Evolutionary conservation across 2,113 vertebrate species (phyloP).

Genomic region (Aythya baeri): DNA sequence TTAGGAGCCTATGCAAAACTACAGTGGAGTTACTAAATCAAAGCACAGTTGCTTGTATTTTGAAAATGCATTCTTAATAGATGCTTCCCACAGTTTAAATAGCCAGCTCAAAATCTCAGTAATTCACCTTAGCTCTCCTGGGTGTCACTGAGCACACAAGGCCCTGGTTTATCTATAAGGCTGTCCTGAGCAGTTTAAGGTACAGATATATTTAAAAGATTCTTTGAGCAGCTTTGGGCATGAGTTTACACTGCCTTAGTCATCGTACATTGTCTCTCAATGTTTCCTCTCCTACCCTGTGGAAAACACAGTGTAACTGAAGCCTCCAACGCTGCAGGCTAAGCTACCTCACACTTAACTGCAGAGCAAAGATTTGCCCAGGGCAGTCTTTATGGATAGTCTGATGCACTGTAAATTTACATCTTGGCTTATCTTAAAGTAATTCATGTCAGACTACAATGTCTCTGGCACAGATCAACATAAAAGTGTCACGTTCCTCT

Average conservation of each 20-base stretch:
- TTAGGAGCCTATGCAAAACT: neutral
- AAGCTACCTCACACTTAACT: neutral
- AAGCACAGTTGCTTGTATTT: neutral
- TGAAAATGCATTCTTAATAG: neutral
- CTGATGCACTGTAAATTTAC: neutral
- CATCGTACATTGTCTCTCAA: neutral
- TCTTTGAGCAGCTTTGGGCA: neutral
- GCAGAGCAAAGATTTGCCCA: neutral
- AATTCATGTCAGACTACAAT: neutral
- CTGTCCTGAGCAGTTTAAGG: neutral
- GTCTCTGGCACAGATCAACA: neutral
- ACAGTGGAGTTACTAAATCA: neutral
- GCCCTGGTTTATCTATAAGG: neutral
- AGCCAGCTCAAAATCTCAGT: neutral
- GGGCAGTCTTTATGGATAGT: neutral
- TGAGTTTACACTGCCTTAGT: neutral
- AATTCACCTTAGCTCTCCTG: neutral
- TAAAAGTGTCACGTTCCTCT: neutral
- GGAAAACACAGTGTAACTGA: neutral
- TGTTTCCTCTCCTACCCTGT: neutral
- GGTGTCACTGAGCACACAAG: neutral
- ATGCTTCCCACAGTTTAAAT: neutral
- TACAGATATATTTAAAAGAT: neutral
- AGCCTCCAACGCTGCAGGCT: neutral
- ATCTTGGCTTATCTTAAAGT: neutral